phyloP scores from a whole-genome alignment of 2,113 vertebrate genomes.

The Pseudorhombus dupliciocellatus region DNA sequence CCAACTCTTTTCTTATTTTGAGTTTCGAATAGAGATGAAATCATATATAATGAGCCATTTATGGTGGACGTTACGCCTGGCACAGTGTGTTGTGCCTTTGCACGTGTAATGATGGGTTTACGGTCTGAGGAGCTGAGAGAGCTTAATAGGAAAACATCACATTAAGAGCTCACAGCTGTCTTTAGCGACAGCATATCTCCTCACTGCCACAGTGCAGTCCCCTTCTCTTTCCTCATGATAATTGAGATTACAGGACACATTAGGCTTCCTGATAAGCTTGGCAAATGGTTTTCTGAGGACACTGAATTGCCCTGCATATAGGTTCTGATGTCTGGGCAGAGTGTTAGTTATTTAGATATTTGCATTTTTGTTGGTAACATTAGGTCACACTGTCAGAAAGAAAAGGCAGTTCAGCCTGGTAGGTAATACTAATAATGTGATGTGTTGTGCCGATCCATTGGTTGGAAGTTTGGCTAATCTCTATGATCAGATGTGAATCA shows the following conservation, averaged over 20 bases:
- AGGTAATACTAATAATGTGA: neutral
- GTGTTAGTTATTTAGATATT: too few relatives aligned
- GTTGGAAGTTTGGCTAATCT: slow-evolving; percentile 5
- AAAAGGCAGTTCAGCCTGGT: neutral
- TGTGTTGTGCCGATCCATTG: neutral
- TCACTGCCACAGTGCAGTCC: neutral
- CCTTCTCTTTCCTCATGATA: neutral
- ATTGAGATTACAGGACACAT: neutral
- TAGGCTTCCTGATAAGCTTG: neutral
- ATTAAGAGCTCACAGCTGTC: neutral
- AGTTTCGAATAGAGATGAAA: neutral
- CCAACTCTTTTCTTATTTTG: neutral
- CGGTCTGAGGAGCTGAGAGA: too few relatives aligned
- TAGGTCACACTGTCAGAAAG: neutral
- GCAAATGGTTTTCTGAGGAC: slow-evolving; percentile 7
- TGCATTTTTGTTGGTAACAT: neutral
- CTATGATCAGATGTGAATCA: too few relatives aligned
- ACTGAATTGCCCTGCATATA: neutral
- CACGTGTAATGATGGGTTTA: neutral
- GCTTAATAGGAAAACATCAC: neutral
- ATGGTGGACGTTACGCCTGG: neutral
- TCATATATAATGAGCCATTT: neutral
- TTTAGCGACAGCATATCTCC: neutral
- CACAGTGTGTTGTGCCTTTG: neutral
- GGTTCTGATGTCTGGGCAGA: neutral